These are phyloP conservation scores for Coranthus polyacanthus DNA, from an alignment of 2,797 vertebrate genomes.

Conservation along the genomic window DNA sequence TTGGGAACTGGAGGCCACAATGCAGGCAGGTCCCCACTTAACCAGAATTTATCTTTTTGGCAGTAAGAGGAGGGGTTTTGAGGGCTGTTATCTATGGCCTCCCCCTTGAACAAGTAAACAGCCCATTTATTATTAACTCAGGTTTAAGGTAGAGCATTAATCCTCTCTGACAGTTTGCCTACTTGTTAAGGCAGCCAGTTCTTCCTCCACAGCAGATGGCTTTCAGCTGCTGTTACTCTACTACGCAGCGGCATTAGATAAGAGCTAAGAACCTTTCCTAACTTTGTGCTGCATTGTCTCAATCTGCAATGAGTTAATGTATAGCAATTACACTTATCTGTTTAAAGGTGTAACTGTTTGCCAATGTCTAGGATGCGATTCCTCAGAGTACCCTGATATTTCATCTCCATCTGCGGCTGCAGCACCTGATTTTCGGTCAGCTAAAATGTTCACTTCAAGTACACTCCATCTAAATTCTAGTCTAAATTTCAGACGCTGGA, in stretches of 20 bases:
- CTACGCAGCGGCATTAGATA: constrained; percentile 61
- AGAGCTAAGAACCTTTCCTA: constrained; percentile 54
- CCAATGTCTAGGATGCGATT: constrained; percentile 22
- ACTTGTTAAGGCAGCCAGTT: constrained; percentile 88
- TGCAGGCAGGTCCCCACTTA: constrained; percentile 88
- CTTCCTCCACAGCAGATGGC: constrained; percentile 85
- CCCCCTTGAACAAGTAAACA: constrained; percentile 90
- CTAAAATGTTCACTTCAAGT: constrained; percentile 38
- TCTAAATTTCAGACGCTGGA: constrained; percentile 52
- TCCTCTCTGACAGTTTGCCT: constrained; percentile 89
- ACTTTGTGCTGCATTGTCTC: constrained; percentile 64
- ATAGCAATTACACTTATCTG: constrained; percentile 38
- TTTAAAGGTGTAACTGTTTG: constrained; percentile 38
- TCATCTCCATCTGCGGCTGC: constrained; percentile 25
- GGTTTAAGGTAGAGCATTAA: constrained; percentile 91
- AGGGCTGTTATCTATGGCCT: constrained; percentile 88
- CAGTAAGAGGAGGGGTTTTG: constrained; percentile 88
- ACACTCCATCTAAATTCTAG: constrained; percentile 30
- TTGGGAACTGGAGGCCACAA: constrained; percentile 83
- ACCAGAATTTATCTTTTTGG: constrained; percentile 91
- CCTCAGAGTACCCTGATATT: constrained; percentile 26
- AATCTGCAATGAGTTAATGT: constrained; percentile 55
- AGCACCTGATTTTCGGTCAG: constrained; percentile 32
- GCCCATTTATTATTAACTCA: constrained; percentile 93
- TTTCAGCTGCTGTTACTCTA: constrained; percentile 80